phyloP scores from a whole-genome alignment of 1,140 invertebrate species.

The Camponotus vicinus region DNA sequence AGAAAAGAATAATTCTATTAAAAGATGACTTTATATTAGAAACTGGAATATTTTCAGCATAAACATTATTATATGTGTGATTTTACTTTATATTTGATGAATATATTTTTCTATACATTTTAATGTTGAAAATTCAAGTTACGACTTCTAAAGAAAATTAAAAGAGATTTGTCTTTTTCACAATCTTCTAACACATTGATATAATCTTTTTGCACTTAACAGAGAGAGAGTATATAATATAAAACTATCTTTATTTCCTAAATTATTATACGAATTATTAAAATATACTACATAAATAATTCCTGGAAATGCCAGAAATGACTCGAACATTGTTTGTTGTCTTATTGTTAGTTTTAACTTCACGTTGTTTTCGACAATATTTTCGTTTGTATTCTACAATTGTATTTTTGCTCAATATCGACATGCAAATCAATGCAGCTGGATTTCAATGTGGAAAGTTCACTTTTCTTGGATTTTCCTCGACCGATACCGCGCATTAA shows the following conservation, averaged over 20 bases:
- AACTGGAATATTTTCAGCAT: background rate
- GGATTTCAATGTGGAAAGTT: background rate
- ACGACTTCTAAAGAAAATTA: too few species aligned
- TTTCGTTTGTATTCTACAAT: background rate
- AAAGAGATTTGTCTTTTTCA: background rate
- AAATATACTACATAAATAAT: background rate
- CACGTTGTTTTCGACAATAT: background rate
- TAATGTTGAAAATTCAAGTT: background rate
- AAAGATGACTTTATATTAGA: background rate
- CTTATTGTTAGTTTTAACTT: background rate
- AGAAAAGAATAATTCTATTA: background rate
- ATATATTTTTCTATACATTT: background rate
- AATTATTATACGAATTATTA: background rate
- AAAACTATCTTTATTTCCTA: background rate
- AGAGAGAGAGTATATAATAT: background rate
- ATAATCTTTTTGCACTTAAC: background rate
- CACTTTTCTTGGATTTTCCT: background rate
- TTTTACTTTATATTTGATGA: background rate
- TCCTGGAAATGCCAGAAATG: background rate
- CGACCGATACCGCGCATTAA: background rate
- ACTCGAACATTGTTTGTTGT: background rate
- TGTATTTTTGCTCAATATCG: background rate
- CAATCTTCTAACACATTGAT: background rate
- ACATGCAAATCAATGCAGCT: background rate
- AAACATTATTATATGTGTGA: background rate